phyloP scores from a whole-genome alignment of 2,113 vertebrate genomes.

The Corythornis madagascariensis region DNA sequence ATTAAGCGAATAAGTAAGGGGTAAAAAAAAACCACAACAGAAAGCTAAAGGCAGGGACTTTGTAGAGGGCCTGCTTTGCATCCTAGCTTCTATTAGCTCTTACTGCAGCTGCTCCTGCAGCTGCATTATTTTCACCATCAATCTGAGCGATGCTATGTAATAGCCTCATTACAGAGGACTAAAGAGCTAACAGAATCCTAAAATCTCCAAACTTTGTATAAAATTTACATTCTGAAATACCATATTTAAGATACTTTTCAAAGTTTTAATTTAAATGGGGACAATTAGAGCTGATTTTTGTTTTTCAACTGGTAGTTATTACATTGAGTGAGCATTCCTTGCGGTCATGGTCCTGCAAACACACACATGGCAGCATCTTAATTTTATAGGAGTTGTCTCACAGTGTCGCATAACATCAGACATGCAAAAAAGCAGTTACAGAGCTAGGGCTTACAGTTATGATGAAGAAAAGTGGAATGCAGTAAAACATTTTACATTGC shows the following conservation, averaged over 20 bases:
- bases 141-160: constrained; percentile 40
- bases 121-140: constrained; percentile 60
- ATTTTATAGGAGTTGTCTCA: neutral
- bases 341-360: constrained; percentile 3
- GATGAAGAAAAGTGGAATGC: neutral
- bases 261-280: constrained; percentile 42
- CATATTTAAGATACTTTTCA: constrained; percentile 60
- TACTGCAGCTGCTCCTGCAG: constrained; percentile 59
- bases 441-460: neutral
- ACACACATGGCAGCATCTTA: constrained; percentile 23
- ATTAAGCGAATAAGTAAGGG: constrained; percentile 29
- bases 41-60: constrained; percentile 10
- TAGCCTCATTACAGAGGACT: constrained; percentile 46
- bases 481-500: neutral
- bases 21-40: neutral
- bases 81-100: constrained; percentile 28
- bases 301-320: constrained; percentile 60
- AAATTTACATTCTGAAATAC: constrained; percentile 51
- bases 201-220: constrained; percentile 22
- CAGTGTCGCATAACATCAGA: neutral
- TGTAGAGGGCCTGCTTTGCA: constrained; percentile 5
- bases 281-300: constrained; percentile 63
- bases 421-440: constrained; percentile 9
- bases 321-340: constrained; percentile 12
- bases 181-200: constrained; percentile 34